Evolutionary conservation across 2,797 vertebrate genomes (phyloP), one percentile per base, ranked within the genome.

Genomic region (Protonibea diacanthus): DNA sequence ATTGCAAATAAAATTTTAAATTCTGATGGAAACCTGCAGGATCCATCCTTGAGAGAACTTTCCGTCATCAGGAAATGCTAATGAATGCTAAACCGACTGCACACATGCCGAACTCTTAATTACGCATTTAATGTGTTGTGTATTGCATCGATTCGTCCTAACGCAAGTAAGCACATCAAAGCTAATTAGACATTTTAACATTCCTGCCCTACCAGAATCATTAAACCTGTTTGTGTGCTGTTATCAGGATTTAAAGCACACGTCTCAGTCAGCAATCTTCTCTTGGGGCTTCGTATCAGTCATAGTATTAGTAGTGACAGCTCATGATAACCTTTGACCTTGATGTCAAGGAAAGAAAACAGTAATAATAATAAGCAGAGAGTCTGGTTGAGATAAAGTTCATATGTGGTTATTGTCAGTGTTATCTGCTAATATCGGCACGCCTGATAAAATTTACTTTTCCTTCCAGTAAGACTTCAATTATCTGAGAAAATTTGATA

Each of bases 291-390:
- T 55, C 0, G 1, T 9, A 76, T 78, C 33, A 44, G 20, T 71
- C 67, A 56, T n/a, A 4, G 60, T 2, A 9, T 38, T 38, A 13
- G 14, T 23, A 18, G 12, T 3, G 52, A 65, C 68, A 40, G 63
- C 55, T 6, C 38, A 1, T n/a, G 76, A 81, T 84, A 72, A 76
- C 80, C 82, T 79, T 21, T 56, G 57, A 76, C 71, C 64, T 17
- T 2, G 7, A 18, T 9, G 6, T 18, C 27, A 38, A 21, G 55
- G 11, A 49, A 6, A 52, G 44, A 18, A 71, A 58, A n/a, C 1
- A 48, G 6, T 7, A 20, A 29, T 44, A 13, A 13, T 44, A 44
- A 12, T 44, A 64, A 68, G 29, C 40, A 45, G 12, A 23, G 14
- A 8, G 23, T 25, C 23, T 47, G 1, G 40, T 44, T 60, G 58